Percentiles rank a stretch among this genome's conserved stretches.
These are phyloP conservation scores for Corella eumyota DNA, from an alignment of 23 tunicate genomes.

Conservation along the genomic window DNA sequence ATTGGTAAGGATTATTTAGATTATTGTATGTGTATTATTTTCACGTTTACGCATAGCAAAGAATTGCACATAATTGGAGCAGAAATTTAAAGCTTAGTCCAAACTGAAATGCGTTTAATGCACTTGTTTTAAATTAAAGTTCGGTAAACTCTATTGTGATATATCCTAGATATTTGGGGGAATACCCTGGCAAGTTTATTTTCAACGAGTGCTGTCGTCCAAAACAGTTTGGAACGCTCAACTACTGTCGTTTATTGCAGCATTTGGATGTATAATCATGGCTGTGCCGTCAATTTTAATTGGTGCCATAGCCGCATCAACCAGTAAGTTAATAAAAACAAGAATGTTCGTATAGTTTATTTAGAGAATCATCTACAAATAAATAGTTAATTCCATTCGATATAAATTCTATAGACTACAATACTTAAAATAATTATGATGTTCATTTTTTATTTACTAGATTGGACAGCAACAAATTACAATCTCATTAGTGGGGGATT, in stretches of 20 bases:
- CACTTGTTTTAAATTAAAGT: too few relatives aligned
- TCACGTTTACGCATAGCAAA: not conserved
- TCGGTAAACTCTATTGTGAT: too few relatives aligned
- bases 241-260: slow-evolving; percentile 51
- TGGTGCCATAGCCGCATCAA: slow-evolving; percentile 67
- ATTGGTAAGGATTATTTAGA: slow-evolving; percentile 28
- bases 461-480: slow-evolving; percentile 38
- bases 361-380: not conserved
- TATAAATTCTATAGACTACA: too few relatives aligned
- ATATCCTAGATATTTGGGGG: slow-evolving; percentile 89
- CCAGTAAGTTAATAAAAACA: slow-evolving; percentile 11
- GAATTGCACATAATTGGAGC: too few relatives aligned
- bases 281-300: slow-evolving; percentile 63
- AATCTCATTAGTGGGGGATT: not conserved
- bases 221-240: slow-evolving; percentile 58
- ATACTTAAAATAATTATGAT: not conserved
- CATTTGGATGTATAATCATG: slow-evolving; percentile 73
- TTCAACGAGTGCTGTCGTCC: slow-evolving; percentile 74
- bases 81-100: too few relatives aligned
- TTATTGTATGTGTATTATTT: not conserved
- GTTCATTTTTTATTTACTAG: not conserved
- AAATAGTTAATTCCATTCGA: too few relatives aligned
- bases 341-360: not conserved
- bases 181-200: slow-evolving; percentile 90
- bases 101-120: too few relatives aligned